A percentile compares a stretch with the other conserved stretches of the same genome.
Conservation (phyloP, 2,113 vertebrate species). For the Bos indicus region DNA sequence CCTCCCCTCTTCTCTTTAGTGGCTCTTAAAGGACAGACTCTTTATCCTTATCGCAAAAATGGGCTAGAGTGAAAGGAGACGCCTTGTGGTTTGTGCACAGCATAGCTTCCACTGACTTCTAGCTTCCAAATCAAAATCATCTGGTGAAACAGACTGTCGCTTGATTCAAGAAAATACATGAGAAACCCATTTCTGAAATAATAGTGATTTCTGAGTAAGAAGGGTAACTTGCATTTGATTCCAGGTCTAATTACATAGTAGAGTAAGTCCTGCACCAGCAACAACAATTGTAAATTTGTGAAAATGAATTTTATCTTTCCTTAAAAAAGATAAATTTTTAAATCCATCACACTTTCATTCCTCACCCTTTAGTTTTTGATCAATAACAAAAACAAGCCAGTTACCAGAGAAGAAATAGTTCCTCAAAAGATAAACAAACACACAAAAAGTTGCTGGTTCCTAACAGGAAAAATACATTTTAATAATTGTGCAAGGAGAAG, state of each 20-base stretch:
- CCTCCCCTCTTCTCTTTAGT: conserved; percentile 61
- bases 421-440: conserved; percentile 67
- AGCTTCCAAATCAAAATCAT: conserved; percentile 68
- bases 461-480: conserved; percentile 83
- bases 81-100: conserved; percentile 59
- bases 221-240: conserved; percentile 77
- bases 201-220: conserved; percentile 75
- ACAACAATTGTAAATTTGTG: conserved; percentile 87
- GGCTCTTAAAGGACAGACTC: conserved; percentile 73
- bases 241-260: conserved; percentile 83
- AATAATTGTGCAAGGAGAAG: conserved; percentile 79
- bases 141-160: conserved; percentile 67
- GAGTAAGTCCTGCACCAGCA: conserved; percentile 92
- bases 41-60: conserved; percentile 67
- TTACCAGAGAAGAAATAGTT: conserved; percentile 79
- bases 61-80: conserved; percentile 74
- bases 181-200: conserved; percentile 52
- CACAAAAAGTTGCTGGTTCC: conserved; percentile 83
- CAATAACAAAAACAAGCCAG: conserved; percentile 86
- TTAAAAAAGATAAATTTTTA: conserved; percentile 75
- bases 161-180: conserved; percentile 61
- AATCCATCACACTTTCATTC: conserved; percentile 71
- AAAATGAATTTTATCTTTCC: conserved; percentile 85
- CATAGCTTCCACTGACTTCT: conserved; percentile 61
- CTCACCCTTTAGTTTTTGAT: conserved; percentile 83